Percentiles rank a stretch among this genome's conserved stretches.
phyloP scores from a whole-genome alignment of 2,113 vertebrate species.

The Alectura lathami region DNA sequence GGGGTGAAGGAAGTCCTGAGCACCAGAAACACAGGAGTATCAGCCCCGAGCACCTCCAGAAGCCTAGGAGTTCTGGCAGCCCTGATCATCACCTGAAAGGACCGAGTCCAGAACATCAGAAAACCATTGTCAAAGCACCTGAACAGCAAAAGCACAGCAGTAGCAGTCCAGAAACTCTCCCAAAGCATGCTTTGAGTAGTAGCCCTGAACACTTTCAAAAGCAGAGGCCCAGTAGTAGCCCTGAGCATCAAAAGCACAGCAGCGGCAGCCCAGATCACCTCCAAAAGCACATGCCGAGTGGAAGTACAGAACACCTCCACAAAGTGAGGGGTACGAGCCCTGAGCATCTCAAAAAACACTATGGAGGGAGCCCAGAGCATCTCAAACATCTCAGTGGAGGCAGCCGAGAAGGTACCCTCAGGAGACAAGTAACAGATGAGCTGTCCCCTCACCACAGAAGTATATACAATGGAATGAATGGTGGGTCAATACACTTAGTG shows the following conservation, averaged over 20 bases:
- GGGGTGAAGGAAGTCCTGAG: slow-evolving; percentile 85
- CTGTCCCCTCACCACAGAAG: slow-evolving; percentile 65
- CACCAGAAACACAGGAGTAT: slow-evolving; percentile 81
- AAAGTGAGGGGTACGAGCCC: slow-evolving; percentile 89
- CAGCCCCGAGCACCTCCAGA: slow-evolving; percentile 87
- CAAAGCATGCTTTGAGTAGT: slow-evolving; percentile 80
- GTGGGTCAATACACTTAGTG: slow-evolving; percentile 20
- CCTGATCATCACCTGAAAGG: slow-evolving; percentile 84
- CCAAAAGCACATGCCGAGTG: slow-evolving; percentile 80
- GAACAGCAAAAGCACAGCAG: slow-evolving; percentile 80
- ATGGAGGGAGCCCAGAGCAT: slow-evolving; percentile 80
- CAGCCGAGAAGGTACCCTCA: slow-evolving; percentile 84
- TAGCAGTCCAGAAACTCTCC: slow-evolving; percentile 80
- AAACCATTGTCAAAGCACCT: slow-evolving; percentile 76
- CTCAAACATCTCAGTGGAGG: slow-evolving; percentile 82
- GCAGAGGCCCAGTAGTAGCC: slow-evolving; percentile 81
- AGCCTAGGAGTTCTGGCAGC: slow-evolving; percentile 74
- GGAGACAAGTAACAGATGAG: slow-evolving; percentile 82
- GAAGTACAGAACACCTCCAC: slow-evolving; percentile 87
- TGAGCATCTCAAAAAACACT: slow-evolving; percentile 87
- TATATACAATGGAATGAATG: slow-evolving; percentile 71
- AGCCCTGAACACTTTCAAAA: slow-evolving; percentile 88
- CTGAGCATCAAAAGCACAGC: slow-evolving; percentile 79
- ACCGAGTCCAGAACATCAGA: slow-evolving; percentile 86
- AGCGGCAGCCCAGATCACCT: slow-evolving; percentile 80